These are phyloP conservation scores for Propithecus perrieri DNA, from an alignment of 2,797 vertebrate genomes.

Conservation along the genomic window DNA sequence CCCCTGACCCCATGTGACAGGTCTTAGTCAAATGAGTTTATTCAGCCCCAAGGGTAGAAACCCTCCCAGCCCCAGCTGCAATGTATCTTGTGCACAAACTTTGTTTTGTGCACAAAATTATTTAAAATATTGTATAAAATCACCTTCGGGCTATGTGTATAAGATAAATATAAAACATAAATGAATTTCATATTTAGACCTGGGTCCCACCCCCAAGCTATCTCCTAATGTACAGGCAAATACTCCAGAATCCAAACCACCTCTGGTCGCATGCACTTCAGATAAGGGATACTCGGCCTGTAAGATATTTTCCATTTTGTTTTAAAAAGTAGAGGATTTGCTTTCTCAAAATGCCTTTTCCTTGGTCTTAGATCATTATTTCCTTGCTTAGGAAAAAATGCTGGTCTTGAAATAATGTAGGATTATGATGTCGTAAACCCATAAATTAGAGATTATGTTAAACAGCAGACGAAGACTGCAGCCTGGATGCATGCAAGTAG, in stretches of 20 bases:
- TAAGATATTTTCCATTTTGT: not conserved
- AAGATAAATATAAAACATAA: not conserved
- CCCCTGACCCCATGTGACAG: not conserved
- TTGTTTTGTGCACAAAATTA: not conserved
- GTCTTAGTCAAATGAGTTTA: not conserved
- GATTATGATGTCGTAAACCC: not conserved
- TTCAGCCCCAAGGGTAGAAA: not conserved
- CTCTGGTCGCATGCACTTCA: not conserved
- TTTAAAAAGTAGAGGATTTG: not conserved
- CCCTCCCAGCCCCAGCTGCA: not conserved
- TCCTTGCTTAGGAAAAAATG: not conserved
- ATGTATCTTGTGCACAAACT: not conserved
- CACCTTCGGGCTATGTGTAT: not conserved
- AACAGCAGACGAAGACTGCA: not conserved
- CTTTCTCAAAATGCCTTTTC: constrained; percentile 25
- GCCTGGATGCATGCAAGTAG: not conserved
- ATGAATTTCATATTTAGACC: not conserved
- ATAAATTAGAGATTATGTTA: not conserved
- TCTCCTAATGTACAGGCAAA: not conserved
- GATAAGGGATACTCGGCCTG: not conserved
- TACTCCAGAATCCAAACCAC: not conserved
- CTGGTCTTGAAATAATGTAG: not conserved
- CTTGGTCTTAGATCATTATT: not conserved
- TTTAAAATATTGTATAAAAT: not conserved
- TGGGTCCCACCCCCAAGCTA: not conserved